Evolutionary conservation across 2,797 vertebrate genomes (phyloP).

Genomic region (Helicolenus hilgendorfi): DNA sequence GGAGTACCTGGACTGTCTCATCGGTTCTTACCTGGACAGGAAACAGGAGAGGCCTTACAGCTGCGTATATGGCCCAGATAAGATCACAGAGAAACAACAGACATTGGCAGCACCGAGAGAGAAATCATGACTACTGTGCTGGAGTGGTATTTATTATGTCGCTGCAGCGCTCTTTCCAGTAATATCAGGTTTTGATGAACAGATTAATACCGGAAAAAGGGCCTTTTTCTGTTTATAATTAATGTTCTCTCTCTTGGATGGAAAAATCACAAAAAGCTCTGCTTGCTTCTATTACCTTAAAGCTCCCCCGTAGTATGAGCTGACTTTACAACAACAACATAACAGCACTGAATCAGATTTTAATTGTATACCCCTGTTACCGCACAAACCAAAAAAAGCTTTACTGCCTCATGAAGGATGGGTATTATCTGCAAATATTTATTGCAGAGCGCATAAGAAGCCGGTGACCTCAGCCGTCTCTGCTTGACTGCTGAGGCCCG

Average conservation of each 20-base stretch:
- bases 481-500: slow-evolving; percentile 16
- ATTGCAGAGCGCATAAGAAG: slow-evolving; percentile 11
- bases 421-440: slow-evolving; percentile 24
- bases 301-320: background rate
- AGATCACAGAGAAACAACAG: slow-evolving; percentile 11
- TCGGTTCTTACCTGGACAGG: slow-evolving; percentile 59
- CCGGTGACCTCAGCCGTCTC: slow-evolving; percentile 40
- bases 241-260: slow-evolving; percentile 7
- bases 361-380: background rate
- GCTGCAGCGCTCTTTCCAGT: slow-evolving; percentile 24
- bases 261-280: background rate
- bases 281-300: slow-evolving; percentile 7
- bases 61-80: slow-evolving; percentile 60
- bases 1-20: background rate
- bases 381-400: background rate
- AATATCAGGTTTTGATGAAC: slow-evolving; percentile 39
- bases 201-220: slow-evolving; percentile 28
- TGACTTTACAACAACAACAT: background rate
- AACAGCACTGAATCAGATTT: background rate
- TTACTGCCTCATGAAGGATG: background rate
- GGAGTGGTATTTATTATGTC: slow-evolving; percentile 34
- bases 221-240: slow-evolving; percentile 41
- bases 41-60: slow-evolving; percentile 39
- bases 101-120: background rate
- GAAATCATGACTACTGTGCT: background rate